phyloP scores from a whole-genome alignment of 1,140 invertebrate species.

The Bicyclus anynana region DNA sequence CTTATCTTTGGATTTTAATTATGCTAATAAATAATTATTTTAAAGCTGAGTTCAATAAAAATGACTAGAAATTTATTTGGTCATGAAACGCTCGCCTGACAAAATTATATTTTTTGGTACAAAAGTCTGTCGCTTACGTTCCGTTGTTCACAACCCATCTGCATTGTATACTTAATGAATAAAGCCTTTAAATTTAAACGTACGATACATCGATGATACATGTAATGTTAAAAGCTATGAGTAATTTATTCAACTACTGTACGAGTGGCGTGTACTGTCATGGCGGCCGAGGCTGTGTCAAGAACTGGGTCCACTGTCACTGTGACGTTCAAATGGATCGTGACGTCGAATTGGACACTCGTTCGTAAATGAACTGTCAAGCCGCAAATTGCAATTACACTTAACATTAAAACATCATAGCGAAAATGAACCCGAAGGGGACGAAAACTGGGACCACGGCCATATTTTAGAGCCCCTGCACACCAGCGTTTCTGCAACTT shows the following conservation, averaged over 20 bases:
- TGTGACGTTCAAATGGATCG: too few relatives aligned
- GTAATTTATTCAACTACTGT: slow-evolving; percentile 11
- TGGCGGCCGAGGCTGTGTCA: slow-evolving; percentile 58
- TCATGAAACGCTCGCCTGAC: slow-evolving; percentile 11
- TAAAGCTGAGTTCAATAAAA: not conserved
- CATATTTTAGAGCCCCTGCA: too few relatives aligned
- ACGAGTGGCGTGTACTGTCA: slow-evolving; percentile 7
- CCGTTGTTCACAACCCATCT: slow-evolving; percentile 21
- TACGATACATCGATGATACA: slow-evolving; percentile 15
- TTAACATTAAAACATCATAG: too few relatives aligned
- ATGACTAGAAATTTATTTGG: not conserved
- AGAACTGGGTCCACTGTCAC: not conserved
- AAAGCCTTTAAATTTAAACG: slow-evolving; percentile 19
- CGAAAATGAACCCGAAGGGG: slow-evolving; percentile 13
- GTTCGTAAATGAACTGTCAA: too few relatives aligned
- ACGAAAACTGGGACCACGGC: slow-evolving; percentile 14
- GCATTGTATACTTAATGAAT: slow-evolving; percentile 25
- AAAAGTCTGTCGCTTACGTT: slow-evolving; percentile 17
- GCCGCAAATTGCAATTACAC: too few relatives aligned
- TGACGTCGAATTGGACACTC: too few relatives aligned
- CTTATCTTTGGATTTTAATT: not conserved
- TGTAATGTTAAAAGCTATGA: slow-evolving; percentile 10
- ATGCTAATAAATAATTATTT: not conserved
- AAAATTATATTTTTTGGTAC: not conserved
- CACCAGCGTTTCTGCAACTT: too few relatives aligned